Evolutionary conservation across 2,888 invertebrate genomes (phyloP), one percentile per base, ranked within the genome.

Genomic region (Melipona bicolor): DNA sequence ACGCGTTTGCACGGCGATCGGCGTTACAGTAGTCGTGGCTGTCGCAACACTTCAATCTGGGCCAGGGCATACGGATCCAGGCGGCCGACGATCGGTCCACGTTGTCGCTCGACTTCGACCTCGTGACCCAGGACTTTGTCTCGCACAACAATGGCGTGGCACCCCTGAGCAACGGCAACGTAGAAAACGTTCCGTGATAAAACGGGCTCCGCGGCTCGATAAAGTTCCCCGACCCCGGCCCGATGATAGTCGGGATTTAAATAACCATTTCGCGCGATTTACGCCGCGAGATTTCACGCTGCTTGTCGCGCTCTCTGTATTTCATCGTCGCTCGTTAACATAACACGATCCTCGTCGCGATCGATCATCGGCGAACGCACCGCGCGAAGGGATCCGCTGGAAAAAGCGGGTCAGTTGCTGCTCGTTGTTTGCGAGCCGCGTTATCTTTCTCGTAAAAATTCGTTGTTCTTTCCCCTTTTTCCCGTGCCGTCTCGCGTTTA

Each of bases 121-220:
- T 87, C 72, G 89, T 90, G 77, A 86, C 77, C 92, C 91, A 91
- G 75, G 92, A 90, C 80, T 90, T 92, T 61, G 92, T 89, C 86
- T 93, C 93, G 90, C 93, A 93, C 61, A 92, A 83, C 77, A 93
- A 80, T 54, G 93, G 93, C 67, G 92, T 91, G 65, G 91, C 90
- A 54, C 88, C 84, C 84, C 92, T 93, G 84, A n/a, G 68, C 59
- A 81, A 77, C 27, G 70, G 78, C 65, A 76, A 81, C 71, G 73
- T 77, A 59, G 43, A 76, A 62, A 65, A 36, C 4, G 4, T 61
- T 67, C 65, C 49, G 27, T 27, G 78, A 88, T 80, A 82, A 85
- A 81, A 85, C 67, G 72, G 65, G 43, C 43, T 11, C 65, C 81
- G 61, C 79, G 69, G 36, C 64, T 80, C 81, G 88, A 91, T 87